These are phyloP conservation scores for Leuciscus idus DNA, from an alignment of 2,113 vertebrate species.

Conservation along the genomic window DNA sequence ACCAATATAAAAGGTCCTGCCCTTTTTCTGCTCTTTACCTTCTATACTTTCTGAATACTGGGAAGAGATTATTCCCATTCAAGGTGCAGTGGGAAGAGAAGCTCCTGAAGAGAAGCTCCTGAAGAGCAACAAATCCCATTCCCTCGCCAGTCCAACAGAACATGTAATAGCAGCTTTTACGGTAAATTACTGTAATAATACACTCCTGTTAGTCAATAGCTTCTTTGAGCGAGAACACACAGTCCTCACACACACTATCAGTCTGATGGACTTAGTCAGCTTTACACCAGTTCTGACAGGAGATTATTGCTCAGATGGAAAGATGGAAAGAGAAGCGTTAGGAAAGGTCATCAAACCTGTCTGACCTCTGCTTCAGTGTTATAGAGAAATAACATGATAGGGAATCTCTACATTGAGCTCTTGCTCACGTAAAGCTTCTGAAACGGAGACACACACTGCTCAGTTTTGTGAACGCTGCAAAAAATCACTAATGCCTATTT, in stretches of 20 bases:
- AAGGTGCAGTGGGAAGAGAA: neutral
- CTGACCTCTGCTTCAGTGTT: constrained; percentile 19
- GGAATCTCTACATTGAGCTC: neutral
- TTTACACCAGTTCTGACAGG: neutral
- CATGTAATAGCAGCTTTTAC: constrained; percentile 32
- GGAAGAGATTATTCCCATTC: constrained; percentile 30
- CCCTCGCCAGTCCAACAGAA: neutral
- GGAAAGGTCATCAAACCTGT: constrained; percentile 18
- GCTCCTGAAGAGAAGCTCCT: neutral
- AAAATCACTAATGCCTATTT: neutral
- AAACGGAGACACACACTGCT: neutral
- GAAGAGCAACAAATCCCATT: constrained; percentile 34
- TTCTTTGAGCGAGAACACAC: neutral
- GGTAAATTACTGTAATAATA: constrained; percentile 33
- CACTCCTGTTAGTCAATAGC: constrained; percentile 33
- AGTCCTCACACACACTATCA: constrained; percentile 7
- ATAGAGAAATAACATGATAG: neutral
- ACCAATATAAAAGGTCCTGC: neutral
- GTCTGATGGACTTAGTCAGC: constrained; percentile 23
- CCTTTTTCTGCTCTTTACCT: neutral
- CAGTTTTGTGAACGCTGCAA: neutral
- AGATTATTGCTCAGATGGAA: constrained; percentile 26
- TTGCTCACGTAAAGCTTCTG: neutral
- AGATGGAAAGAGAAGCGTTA: neutral
- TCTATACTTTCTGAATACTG: neutral